A percentile compares a stretch with the other conserved stretches of the same genome.
These are phyloP conservation scores for Sardina pilchardus DNA, from an alignment of 2,113 vertebrate species.

Conservation along the genomic window DNA sequence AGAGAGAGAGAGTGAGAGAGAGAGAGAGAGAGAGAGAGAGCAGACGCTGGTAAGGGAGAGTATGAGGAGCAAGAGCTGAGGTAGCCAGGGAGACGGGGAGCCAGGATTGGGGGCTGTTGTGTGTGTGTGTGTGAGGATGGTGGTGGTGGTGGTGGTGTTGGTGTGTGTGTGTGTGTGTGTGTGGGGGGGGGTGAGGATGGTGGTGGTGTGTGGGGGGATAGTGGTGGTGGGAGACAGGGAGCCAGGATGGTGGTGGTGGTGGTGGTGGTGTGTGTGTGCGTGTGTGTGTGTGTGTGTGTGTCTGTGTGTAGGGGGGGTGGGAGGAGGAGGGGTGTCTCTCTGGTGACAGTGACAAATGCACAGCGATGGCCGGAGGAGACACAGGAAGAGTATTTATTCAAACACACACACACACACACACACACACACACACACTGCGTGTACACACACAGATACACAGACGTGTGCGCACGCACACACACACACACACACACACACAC, in stretches of 20 bases:
- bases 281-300: slow-evolving; percentile 14
- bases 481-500: slow-evolving; percentile 26
- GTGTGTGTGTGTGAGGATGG: background rate
- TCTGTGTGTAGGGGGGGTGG: slow-evolving; percentile 23
- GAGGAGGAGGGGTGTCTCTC: slow-evolving; percentile 34
- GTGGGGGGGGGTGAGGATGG: too few species aligned
- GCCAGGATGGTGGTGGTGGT: slow-evolving; percentile 40
- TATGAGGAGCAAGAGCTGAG: slow-evolving; percentile 40
- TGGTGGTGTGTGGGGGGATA: too few species aligned
- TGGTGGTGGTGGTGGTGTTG: background rate
- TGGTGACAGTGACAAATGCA: slow-evolving; percentile 54
- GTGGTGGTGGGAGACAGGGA: background rate
- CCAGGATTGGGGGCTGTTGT: background rate
- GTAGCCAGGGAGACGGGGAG: background rate
- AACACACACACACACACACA: slow-evolving; percentile 40
- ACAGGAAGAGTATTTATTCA: slow-evolving; percentile 51
- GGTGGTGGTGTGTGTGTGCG: slow-evolving; percentile 24
- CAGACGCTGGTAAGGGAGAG: background rate
- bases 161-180: too few species aligned
- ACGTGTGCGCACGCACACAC: too few species aligned
- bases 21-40: background rate
- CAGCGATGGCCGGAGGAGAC: slow-evolving; percentile 51
- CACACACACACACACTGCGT: slow-evolving; percentile 31
- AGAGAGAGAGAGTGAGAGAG: background rate
- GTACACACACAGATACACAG: too few species aligned